These are phyloP conservation scores for Gallinago paraguaiae DNA, from an alignment of 2,113 vertebrate species.

Conservation along the genomic window DNA sequence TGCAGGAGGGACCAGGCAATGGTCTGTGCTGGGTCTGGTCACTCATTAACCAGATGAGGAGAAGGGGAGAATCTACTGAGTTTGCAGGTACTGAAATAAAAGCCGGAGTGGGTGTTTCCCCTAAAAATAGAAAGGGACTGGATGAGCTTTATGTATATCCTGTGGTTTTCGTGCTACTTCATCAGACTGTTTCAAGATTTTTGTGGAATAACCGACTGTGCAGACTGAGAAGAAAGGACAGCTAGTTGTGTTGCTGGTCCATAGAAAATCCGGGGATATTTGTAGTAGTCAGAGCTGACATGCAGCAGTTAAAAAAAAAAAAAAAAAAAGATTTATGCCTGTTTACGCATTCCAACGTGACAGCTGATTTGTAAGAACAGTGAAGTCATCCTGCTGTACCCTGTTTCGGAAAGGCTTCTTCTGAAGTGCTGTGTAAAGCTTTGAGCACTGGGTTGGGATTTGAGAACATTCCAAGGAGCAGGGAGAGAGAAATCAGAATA, in stretches of 20 bases:
- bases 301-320: not conserved
- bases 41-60: not conserved
- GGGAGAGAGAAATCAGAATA: not conserved
- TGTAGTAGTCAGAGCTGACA: not conserved
- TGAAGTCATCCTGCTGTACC: not conserved
- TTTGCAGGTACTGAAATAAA: not conserved
- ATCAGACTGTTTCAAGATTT: not conserved
- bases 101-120: not conserved
- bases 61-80: not conserved
- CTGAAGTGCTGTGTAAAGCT: not conserved
- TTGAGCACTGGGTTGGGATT: not conserved
- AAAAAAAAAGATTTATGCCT: not conserved
- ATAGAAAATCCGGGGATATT: not conserved
- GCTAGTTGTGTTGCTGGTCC: not conserved
- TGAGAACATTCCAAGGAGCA: not conserved
- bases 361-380: not conserved
- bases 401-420: not conserved
- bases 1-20: not conserved
- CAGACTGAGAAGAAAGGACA: not conserved
- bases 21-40: not conserved
- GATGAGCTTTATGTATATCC: not conserved
- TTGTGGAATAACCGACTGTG: not conserved
- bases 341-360: not conserved
- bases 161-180: not conserved
- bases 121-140: not conserved